Evolutionary conservation across 2,888 invertebrate species (phyloP), one percentile per base, ranked within the genome.

Genomic region (Andrena camellia): DNA sequence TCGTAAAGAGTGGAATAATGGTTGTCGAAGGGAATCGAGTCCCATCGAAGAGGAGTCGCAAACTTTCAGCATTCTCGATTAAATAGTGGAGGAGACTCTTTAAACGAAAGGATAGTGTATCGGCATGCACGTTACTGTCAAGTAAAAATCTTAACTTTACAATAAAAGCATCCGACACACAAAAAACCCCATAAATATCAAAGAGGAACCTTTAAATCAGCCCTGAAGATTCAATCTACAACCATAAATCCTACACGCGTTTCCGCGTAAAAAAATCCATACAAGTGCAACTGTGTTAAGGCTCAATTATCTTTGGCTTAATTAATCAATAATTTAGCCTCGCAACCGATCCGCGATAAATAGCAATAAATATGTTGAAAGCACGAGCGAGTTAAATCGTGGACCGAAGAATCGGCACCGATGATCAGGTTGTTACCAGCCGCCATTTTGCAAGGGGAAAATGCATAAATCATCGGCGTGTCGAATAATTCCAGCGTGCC

Each of bases 231-330:
- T 2, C 63, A 26, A 23, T 13, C 26, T n/a, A 63, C 23, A 57
- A 57, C 1, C 2, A 64, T 33, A 33, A 62, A 62, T 57, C 57
- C 23, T 13, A 8, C 23, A 57, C 57, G 23, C 23, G 57, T 57
- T 57, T 57, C 23, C 20, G 10, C 10, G 23, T 26, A 57, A 8
- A 26, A 26, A 57, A 52, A 33, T 50, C 13, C 10, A 35, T 17
- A 26, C 10, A 31, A 20, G 3, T 29, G 33, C 20, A 75, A 68
- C 60, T 68, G 50, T 35, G 52, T 68, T 64, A 26, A 23, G 13
- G 6, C 26, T 68, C 26, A 62, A 75, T 75, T 68, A 68, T 52
- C 60, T 68, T 59, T n/a, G 26, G 31, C 31, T 59, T 68, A 52
- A 75, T 68, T 52, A 62, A 60, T 68, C 68, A 68, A 52, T 26